Evolutionary conservation across 2,113 vertebrate species (phyloP), one percentile per base, ranked within the genome.

Genomic region (Ailurus styani): DNA sequence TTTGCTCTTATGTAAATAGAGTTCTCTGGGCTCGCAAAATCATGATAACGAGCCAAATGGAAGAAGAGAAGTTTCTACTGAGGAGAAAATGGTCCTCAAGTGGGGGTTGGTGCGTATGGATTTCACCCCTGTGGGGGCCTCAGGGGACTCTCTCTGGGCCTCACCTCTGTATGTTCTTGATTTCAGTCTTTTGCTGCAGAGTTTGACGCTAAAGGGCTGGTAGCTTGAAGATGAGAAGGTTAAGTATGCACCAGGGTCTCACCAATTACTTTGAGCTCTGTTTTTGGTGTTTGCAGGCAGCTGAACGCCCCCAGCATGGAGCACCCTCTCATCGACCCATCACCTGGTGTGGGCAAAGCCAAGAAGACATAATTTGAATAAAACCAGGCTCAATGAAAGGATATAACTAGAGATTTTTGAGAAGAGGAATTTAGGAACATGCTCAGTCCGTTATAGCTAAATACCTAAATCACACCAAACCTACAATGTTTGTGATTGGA

Each of bases 71-170:
- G 68, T 54, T 31, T 47, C 54, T 68, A 6, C 23, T 2, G 55
- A 85, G 54, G 52, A 40, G 50, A 37, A 37, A 27, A 4, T 1
- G 20, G 47, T 1, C 2, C n/a, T 83, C 0, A 0, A 27, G n/a
- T 37, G 0, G 29, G 37, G 50, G 0, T 68, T 1, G 23, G 7
- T 7, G 15, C 45, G 37, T 20, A 0, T 3, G 42, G 31, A 3
- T 79, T 60, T 50, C 3, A 5, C 9, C 13, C 23, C 17, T 7
- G 34, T 60, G 37, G 45, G 4, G 54, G 27, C 2, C 14, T 15
- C 2, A 1, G 40, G 37, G 27, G 62, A 31, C 62, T 66, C 31
- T 66, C 31, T 34, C 34, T 2, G 2, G 6, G 29, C 29, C 29
- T 34, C 31, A 34, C 4, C 42, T 47, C 27, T 75, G 27, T 75